A percentile compares a stretch with the other conserved stretches of the same genome.
These are phyloP conservation scores for Mirounga angustirostris DNA, from an alignment of 2,113 vertebrate species.

Conservation along the genomic window DNA sequence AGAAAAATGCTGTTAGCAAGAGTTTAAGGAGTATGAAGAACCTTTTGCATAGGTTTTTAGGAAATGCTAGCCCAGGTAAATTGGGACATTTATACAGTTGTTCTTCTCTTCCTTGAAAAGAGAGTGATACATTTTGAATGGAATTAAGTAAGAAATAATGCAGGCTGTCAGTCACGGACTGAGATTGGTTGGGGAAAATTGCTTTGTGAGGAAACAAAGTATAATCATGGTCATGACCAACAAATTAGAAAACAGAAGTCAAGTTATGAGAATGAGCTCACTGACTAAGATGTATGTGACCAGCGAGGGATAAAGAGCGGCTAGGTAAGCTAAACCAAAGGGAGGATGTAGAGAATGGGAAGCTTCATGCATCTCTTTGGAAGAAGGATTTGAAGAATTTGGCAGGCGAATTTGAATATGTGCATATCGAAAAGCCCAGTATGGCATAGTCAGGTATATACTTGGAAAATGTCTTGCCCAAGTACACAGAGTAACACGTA, in stretches of 20 bases:
- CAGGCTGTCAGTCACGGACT: conserved; percentile 49
- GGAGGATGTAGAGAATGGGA: neutral
- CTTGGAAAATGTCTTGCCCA: neutral
- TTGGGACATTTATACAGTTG: conserved; percentile 58
- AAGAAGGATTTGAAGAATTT: conserved; percentile 5
- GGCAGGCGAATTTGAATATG: neutral
- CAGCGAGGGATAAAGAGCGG: neutral
- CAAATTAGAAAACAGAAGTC: conserved; percentile 62
- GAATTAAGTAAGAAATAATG: conserved; percentile 76
- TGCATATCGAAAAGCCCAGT: neutral
- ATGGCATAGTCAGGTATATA: neutral
- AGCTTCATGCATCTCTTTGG: neutral
- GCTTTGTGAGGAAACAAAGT: conserved; percentile 40
- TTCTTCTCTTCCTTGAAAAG: conserved; percentile 72
- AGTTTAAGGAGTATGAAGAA: conserved; percentile 65
- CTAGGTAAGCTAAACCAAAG: neutral
- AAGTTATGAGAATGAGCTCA: conserved; percentile 45
- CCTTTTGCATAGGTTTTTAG: conserved; percentile 69
- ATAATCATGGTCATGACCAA: conserved; percentile 15
- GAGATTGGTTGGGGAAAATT: conserved; percentile 33
- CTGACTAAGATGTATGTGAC: neutral
- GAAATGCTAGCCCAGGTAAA: conserved; percentile 74
- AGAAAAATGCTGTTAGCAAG: conserved; percentile 75
- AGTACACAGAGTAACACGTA: neutral
- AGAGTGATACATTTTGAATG: conserved; percentile 68